Percentiles rank a stretch among this genome's conserved stretches.
Evolutionary conservation across 2,113 vertebrate genomes (phyloP).

Genomic region (Hyaena hyaena): DNA sequence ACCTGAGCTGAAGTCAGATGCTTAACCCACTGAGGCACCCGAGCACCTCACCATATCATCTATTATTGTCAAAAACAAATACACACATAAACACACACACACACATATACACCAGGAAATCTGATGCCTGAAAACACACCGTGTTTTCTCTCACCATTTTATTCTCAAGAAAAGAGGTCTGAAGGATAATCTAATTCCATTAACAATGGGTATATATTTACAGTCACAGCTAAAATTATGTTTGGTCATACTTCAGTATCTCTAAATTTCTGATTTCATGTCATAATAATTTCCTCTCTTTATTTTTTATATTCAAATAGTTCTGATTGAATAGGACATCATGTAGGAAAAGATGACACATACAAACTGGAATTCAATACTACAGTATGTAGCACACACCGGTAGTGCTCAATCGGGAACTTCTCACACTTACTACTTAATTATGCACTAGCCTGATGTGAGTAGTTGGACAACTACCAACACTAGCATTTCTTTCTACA

Average conservation of each 20-base stretch:
- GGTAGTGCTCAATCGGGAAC: rapidly evolving
- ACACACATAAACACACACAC: too few relatives aligned
- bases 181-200: neutral
- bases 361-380: neutral
- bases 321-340: neutral
- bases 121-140: neutral
- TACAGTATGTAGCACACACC: rapidly evolving
- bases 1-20: too few relatives aligned
- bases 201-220: neutral
- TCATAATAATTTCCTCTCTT: neutral
- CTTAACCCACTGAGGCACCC: too few relatives aligned
- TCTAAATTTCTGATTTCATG: neutral
- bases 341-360: neutral
- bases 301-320: neutral
- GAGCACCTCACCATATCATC: neutral
- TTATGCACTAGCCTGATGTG: neutral
- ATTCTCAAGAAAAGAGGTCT: neutral
- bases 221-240: neutral
- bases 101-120: neutral
- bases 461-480: neutral
- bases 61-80: neutral
- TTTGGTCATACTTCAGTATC: neutral
- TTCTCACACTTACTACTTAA: too few relatives aligned
- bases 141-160: neutral
- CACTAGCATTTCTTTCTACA: neutral